Evolutionary conservation across 2,888 invertebrate species (phyloP).

Genomic region (Leucophenga montana): DNA sequence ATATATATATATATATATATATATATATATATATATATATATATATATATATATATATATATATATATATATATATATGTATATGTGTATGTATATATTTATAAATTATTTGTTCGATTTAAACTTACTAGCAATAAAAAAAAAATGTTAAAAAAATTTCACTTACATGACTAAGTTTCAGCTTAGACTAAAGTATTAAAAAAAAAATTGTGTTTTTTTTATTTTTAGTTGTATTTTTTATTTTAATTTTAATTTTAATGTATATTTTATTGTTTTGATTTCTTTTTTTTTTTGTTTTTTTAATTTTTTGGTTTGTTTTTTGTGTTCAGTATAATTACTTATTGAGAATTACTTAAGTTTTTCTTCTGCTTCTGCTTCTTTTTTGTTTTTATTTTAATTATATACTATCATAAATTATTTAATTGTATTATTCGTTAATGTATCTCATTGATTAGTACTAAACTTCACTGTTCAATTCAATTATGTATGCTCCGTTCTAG

Average conservation of each 20-base stretch:
- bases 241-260: not conserved
- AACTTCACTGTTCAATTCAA: not conserved
- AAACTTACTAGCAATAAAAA: too few species aligned
- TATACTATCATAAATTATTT: too few species aligned
- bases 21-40: too few species aligned
- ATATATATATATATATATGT: conserved; percentile 17
- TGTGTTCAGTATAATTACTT: conserved; percentile 32
- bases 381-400: conserved; percentile 53
- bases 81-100: too few species aligned
- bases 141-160: too few species aligned
- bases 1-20: too few species aligned
- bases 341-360: conserved; percentile 31
- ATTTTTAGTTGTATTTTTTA: conserved; percentile 34
- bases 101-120: too few species aligned
- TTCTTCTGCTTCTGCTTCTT: conserved; percentile 46
- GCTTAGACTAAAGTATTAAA: conserved; percentile 47
- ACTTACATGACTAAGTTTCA: too few species aligned
- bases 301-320: conserved; percentile 11
- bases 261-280: conserved; percentile 21
- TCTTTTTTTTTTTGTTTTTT: conserved; percentile 24
- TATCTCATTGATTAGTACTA: conserved; percentile 33
- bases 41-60: too few species aligned
- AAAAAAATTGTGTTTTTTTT: conserved; percentile 64
- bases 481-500: too few species aligned
- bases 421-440: not conserved